Percentiles rank a stretch among this genome's conserved stretches.
phyloP scores from a whole-genome alignment of 2,888 invertebrate genomes.

The Buathra laborator region DNA sequence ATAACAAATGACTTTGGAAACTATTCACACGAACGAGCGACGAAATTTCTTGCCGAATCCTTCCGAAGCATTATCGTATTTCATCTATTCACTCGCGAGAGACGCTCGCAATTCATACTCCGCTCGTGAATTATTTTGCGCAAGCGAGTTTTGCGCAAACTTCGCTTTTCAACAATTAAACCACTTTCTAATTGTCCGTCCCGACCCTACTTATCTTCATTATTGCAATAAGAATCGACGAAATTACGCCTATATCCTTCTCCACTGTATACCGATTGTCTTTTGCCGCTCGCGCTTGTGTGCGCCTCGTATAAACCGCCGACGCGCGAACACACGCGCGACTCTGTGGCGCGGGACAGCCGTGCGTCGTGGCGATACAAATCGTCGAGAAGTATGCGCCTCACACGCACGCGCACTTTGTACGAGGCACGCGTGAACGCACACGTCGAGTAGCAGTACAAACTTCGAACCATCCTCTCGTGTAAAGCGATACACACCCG shows the following conservation, averaged over 20 bases:
- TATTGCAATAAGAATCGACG: slow-evolving; percentile 81
- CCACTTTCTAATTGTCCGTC: slow-evolving; percentile 81
- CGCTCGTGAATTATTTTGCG: slow-evolving; percentile 21
- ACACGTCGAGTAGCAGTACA: slow-evolving; percentile 32
- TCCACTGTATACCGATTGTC: slow-evolving; percentile 12
- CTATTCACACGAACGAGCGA: neutral
- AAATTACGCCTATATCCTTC: slow-evolving; percentile 73
- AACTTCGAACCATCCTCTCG: slow-evolving; percentile 19
- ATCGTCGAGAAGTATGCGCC: slow-evolving; percentile 6
- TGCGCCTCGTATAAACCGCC: neutral
- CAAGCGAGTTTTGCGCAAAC: slow-evolving; percentile 77
- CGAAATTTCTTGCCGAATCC: neutral
- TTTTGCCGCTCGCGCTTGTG: neutral
- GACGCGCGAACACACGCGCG: slow-evolving; percentile 37
- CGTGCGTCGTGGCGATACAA: neutral
- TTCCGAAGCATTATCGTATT: neutral
- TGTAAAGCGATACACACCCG: slow-evolving; percentile 42
- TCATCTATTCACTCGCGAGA: no score
- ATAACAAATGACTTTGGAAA: neutral
- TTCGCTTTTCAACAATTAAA: slow-evolving; percentile 78
- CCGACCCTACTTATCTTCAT: slow-evolving; percentile 64
- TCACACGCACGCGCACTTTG: slow-evolving; percentile 50
- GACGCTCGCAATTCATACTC: neutral
- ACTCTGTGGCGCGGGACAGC: neutral
- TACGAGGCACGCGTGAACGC: slow-evolving; percentile 59